Conservation (phyloP, 2,888 invertebrate species). For the Dermolepida albohirtum region DNA sequence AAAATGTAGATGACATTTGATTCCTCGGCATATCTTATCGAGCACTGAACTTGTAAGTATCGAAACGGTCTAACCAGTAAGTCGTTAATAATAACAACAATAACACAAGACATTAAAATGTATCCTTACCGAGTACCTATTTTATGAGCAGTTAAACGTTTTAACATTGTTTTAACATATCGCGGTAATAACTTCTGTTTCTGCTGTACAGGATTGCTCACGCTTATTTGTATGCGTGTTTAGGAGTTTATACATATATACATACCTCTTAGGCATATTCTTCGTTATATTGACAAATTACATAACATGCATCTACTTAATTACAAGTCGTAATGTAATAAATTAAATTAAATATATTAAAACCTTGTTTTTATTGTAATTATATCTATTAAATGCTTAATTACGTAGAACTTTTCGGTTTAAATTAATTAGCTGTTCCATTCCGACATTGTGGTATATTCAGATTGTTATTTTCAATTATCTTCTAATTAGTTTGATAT, state of each 20-base stretch:
- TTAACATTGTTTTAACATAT: slow-evolving; percentile 39
- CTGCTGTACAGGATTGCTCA: slow-evolving; percentile 24
- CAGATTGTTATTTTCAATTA: too few relatives aligned
- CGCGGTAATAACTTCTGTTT: slow-evolving; percentile 36
- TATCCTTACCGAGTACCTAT: slow-evolving; percentile 34
- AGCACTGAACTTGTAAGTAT: slow-evolving; percentile 46
- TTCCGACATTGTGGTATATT: too few relatives aligned
- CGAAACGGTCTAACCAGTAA: slow-evolving; percentile 25
- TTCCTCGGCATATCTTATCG: slow-evolving; percentile 49
- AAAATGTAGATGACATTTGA: slow-evolving; percentile 51
- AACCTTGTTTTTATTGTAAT: too few relatives aligned
- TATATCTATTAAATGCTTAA: too few relatives aligned
- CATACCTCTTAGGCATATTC: not conserved
- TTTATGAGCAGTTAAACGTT: slow-evolving; percentile 39
- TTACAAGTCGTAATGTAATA: too few relatives aligned
- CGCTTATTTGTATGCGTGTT: slow-evolving; percentile 5
- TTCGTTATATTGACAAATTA: slow-evolving; percentile 19
- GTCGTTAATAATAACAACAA: slow-evolving; percentile 37
- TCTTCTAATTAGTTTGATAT: too few relatives aligned
- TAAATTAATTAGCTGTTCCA: too few relatives aligned
- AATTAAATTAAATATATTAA: too few relatives aligned
- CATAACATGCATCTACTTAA: too few relatives aligned
- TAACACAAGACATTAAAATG: slow-evolving; percentile 39
- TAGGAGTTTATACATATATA: not conserved
- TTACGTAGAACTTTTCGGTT: too few relatives aligned